Evolutionary conservation across 2,888 invertebrate species (phyloP).

Genomic region (Platycheirus albimanus): DNA sequence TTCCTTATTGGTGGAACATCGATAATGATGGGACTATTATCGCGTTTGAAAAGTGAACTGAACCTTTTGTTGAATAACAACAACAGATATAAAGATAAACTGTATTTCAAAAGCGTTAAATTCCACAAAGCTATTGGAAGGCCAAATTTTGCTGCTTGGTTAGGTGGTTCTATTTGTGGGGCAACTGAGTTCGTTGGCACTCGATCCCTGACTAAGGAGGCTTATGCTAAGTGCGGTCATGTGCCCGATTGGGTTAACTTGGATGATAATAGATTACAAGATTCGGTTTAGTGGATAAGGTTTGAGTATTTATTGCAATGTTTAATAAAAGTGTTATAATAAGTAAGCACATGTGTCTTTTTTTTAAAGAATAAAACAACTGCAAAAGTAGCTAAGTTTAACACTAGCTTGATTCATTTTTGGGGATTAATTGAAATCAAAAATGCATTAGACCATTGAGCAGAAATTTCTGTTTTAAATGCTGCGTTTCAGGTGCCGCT

Average conservation of each 20-base stretch:
- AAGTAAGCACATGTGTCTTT: too few relatives aligned
- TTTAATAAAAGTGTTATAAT: too few relatives aligned
- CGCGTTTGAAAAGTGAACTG: slow-evolving; percentile 91
- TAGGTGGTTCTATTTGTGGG: slow-evolving; percentile 92
- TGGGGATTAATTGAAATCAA: too few relatives aligned
- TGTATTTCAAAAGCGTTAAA: slow-evolving; percentile 87
- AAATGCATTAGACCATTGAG: too few relatives aligned
- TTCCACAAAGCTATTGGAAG: slow-evolving; percentile 92
- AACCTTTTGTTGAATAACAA: slow-evolving; percentile 85
- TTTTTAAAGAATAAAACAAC: too few relatives aligned
- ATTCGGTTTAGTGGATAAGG: slow-evolving; percentile 17
- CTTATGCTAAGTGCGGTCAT: slow-evolving; percentile 87
- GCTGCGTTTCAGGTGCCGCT: too few relatives aligned
- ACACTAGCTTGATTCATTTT: too few relatives aligned
- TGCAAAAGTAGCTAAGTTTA: too few relatives aligned
- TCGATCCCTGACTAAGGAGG: slow-evolving; percentile 89
- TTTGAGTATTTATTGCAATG: too few relatives aligned
- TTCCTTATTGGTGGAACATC: slow-evolving; percentile 94
- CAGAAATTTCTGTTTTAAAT: too few relatives aligned
- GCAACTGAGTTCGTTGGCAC: slow-evolving; percentile 88
- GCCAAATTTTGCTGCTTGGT: slow-evolving; percentile 93
- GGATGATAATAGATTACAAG: slow-evolving; percentile 79
- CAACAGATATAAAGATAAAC: slow-evolving; percentile 85
- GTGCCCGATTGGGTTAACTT: slow-evolving; percentile 91
- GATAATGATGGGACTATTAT: slow-evolving; percentile 91